Percentiles rank a stretch among this genome's conserved stretches.
Conservation (phyloP, 2,797 vertebrate species). For the Melanotaenia pygmaea region DNA sequence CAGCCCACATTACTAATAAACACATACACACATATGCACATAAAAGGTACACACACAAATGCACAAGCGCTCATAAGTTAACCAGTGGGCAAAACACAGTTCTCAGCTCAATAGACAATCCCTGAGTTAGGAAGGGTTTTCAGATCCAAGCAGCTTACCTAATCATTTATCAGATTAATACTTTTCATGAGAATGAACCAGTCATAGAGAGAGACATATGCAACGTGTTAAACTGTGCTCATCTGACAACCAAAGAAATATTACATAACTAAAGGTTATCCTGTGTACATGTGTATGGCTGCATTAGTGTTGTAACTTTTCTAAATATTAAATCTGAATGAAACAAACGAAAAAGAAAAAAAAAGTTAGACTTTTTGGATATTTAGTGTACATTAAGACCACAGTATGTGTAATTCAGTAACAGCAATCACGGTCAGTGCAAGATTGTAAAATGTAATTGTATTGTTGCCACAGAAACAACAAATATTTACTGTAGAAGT, state of each 20-base stretch:
- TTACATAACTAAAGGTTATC: constrained; percentile 68
- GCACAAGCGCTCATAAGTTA: constrained; percentile 51
- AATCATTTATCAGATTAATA: constrained; percentile 84
- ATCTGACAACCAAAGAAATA: constrained; percentile 67
- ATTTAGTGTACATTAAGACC: constrained; percentile 20
- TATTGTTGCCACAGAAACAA: too few species aligned
- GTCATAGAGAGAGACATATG: constrained; percentile 75
- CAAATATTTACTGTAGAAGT: too few species aligned
- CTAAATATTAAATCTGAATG: constrained; percentile 50
- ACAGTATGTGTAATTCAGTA: constrained; percentile 24
- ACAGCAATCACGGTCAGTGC: neutral
- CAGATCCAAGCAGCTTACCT: constrained; percentile 79
- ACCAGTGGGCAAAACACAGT: constrained; percentile 61
- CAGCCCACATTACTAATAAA: constrained; percentile 47
- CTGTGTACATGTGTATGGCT: constrained; percentile 21
- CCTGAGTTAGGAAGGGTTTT: constrained; percentile 76
- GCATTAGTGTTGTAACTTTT: constrained; percentile 21
- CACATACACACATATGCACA: constrained; percentile 17
- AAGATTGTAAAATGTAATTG: neutral
- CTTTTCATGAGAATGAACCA: constrained; percentile 79
- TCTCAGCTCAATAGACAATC: constrained; percentile 76
- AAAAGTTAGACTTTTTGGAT: neutral
- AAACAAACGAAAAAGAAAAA: constrained; percentile 41
- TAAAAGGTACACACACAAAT: constrained; percentile 20
- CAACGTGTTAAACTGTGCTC: constrained; percentile 72